Evolutionary conservation across 2,888 invertebrate species (phyloP).

Genomic region (Phlogophora meticulosa): DNA sequence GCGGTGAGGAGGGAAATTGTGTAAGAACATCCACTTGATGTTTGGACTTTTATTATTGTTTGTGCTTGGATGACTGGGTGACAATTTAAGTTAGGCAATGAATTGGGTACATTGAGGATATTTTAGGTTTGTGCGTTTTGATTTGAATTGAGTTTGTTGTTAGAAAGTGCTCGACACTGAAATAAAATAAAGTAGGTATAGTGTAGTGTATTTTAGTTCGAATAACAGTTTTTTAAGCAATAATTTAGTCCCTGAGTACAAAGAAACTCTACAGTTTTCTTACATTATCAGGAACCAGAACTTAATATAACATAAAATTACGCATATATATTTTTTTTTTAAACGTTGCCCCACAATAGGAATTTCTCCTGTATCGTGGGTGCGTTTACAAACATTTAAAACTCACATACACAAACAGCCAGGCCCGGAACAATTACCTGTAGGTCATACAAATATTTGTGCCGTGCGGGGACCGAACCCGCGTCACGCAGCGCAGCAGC

Average conservation of each 20-base stretch:
- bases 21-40: slow-evolving; percentile 74
- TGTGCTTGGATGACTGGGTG: neutral
- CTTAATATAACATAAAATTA: too few species aligned
- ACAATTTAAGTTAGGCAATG: slow-evolving; percentile 10
- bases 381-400: too few species aligned
- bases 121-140: neutral
- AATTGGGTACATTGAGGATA: neutral
- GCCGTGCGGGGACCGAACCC: too few species aligned
- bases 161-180: neutral
- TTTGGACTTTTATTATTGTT: slow-evolving; percentile 57
- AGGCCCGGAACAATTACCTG: too few species aligned
- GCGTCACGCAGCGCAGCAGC: too few species aligned
- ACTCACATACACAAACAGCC: too few species aligned
- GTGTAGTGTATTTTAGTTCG: neutral
- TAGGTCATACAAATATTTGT: too few species aligned
- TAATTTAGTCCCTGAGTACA: neutral
- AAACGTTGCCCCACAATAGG: too few species aligned
- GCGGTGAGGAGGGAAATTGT: slow-evolving; percentile 66
- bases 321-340: too few species aligned
- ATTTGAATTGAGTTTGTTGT: neutral
- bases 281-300: neutral
- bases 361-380: too few species aligned
- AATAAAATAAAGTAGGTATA: too few species aligned
- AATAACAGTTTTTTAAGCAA: neutral
- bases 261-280: neutral